Evolutionary conservation across 1,140 invertebrate genomes (phyloP).

Genomic region (Lasioglossum albipes): DNA sequence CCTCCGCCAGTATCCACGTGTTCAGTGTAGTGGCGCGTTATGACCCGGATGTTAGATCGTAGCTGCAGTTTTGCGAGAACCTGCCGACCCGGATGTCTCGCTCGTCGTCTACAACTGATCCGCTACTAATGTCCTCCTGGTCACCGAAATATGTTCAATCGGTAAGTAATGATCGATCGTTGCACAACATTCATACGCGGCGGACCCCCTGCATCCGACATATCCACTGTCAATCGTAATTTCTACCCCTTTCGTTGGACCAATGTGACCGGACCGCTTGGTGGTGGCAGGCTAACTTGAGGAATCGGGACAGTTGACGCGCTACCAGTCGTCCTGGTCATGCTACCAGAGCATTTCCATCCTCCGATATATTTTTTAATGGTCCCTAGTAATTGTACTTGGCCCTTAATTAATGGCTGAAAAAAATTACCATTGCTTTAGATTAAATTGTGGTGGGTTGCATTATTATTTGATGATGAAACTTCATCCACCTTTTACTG

Average conservation of each 20-base stretch:
- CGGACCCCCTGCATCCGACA: too few species aligned
- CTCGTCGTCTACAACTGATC: constrained; percentile 73
- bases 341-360: too few species aligned
- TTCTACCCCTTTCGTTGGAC: constrained; percentile 36
- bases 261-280: background rate
- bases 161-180: constrained; percentile 72
- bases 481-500: background rate
- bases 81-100: constrained; percentile 79
- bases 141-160: constrained; percentile 80
- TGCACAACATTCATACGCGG: too few species aligned
- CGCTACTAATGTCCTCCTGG: constrained; percentile 78
- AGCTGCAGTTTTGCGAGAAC: constrained; percentile 79
- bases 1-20: constrained; percentile 79
- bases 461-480: background rate
- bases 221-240: constrained; percentile 11
- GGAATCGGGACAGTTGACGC: background rate
- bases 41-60: constrained; percentile 81
- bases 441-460: too few species aligned
- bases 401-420: too few species aligned
- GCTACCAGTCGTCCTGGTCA: background rate
- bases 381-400: too few species aligned
- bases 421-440: too few species aligned
- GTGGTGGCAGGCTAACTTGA: background rate
- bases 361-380: too few species aligned
- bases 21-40: constrained; percentile 81